A percentile compares a stretch with the other conserved stretches of the same genome.
These are phyloP conservation scores for Orius insidiosus DNA, from an alignment of 1,140 invertebrate species.

Conservation along the genomic window DNA sequence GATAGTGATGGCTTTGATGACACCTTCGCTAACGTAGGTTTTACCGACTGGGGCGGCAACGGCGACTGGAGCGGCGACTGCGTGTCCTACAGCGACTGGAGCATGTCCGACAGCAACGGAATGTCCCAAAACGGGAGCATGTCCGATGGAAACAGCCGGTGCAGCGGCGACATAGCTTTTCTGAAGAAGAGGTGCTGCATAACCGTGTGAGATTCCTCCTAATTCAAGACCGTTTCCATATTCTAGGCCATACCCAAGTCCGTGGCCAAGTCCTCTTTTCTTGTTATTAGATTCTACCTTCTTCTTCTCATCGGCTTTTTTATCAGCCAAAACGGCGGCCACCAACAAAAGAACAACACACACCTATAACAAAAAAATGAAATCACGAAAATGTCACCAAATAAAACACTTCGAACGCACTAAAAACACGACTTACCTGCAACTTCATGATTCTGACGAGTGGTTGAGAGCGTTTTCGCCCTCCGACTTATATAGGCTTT, in stretches of 20 bases:
- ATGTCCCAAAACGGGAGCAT: neutral
- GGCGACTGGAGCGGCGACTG: neutral
- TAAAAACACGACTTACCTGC: too few species aligned
- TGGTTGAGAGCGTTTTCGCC: too few species aligned
- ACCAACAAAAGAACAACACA: conserved; percentile 2
- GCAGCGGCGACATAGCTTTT: neutral
- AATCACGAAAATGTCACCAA: too few species aligned
- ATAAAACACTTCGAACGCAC: too few species aligned
- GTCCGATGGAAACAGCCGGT: neutral
- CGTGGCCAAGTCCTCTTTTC: conserved; percentile 2
- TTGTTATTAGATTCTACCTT: conserved; percentile 4
- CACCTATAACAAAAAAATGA: too few species aligned
- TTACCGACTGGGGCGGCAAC: conserved; percentile 11
- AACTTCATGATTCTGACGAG: too few species aligned
- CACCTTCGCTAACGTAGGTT: conserved; percentile 23
- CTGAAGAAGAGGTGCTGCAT: neutral
- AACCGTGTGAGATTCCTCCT: neutral
- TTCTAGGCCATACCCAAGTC: neutral
- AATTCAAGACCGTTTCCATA: neutral
- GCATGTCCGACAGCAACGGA: neutral
- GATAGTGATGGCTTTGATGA: conserved; percentile 28
- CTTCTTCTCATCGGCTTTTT: conserved; percentile 3
- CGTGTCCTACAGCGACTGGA: neutral
- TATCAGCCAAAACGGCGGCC: conserved; percentile 1
- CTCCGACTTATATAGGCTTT: too few species aligned